Base-by-base conservation (phyloP, 2,888 invertebrate genomes). In the Lagria hirta region DNA sequence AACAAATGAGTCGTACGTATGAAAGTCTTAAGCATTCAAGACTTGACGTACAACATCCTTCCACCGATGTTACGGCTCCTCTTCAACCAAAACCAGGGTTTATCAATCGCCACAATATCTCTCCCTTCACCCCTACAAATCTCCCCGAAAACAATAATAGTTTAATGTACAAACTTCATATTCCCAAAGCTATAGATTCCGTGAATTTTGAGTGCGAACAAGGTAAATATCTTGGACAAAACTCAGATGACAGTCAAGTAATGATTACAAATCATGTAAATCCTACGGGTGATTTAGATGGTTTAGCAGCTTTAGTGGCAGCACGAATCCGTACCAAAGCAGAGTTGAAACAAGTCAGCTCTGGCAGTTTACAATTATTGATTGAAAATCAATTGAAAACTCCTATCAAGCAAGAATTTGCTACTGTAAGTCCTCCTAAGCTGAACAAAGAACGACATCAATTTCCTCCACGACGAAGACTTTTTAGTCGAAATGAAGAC, bases 271-370 rank as follows among this genome's bases (percentile, higher is more conserved):
- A 58, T 37, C 55, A 56, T 35, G 51, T 41, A 38, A 55, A 52
- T 35, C 40, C 61, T 1, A 61, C 61, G 45, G 57, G 61, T n/a
- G 73, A 74, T 53, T 61, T 71, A 21, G 78, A 79, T 61, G 78
- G 78, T 13, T 62, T 84, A 27, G 83, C 84, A 21, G 79, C 78
- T n/a, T 73, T 78, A 42, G 65, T 80, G 36, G 79, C 81, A 3
- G 82, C 87, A 6, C 77, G 89, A 62, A 90, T 91, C 61, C 77
- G 90, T 52, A 92, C 91, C 2, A 91, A 91, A 73, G 91, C 88
- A 1, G 91, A 91, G 71, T 72, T 90, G 22, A 92, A 91, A 70
- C 72, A 73, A 55, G 68, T 69, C 1, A 13, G 21, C 4, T 22
- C 8, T 4, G 17, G 28, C 27, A 18, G 15, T 5, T n/a, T n/a